A percentile compares a stretch with the other conserved stretches of the same genome.
phyloP scores from a whole-genome alignment of 2,113 vertebrate genomes.

The Malurus alboscapulatus region DNA sequence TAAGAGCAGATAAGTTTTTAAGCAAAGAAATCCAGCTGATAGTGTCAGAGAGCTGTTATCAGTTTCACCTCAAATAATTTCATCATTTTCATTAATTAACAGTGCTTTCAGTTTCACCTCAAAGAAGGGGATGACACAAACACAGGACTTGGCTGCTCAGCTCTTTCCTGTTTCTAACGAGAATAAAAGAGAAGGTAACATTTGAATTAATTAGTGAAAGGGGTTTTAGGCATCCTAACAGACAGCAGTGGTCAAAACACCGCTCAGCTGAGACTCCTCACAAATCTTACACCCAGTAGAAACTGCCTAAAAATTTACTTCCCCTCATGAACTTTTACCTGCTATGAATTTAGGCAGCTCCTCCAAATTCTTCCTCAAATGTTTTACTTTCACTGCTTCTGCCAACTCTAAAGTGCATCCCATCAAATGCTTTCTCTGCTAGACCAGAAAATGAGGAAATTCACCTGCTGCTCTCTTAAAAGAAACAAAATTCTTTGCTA shows the following conservation, averaged over 20 bases:
- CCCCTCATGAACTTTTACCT: neutral
- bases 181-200: neutral
- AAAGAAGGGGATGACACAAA: neutral
- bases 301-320: neutral
- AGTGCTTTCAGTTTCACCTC: neutral
- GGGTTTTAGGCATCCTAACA: neutral
- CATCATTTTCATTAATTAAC: neutral
- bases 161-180: neutral
- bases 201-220: neutral
- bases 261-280: neutral
- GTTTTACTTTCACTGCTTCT: neutral
- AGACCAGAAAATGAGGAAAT: neutral
- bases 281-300: neutral
- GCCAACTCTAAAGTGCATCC: neutral
- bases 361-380: neutral
- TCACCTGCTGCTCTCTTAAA: neutral
- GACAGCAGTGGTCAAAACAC: neutral
- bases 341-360: neutral
- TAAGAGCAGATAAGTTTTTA: neutral
- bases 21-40: neutral
- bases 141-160: neutral
- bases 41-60: neutral
- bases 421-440: neutral
- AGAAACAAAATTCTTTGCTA: neutral
- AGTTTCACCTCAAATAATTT: neutral